A percentile compares a stretch with the other conserved stretches of the same genome.
phyloP scores from a whole-genome alignment of 2,888 invertebrate genomes.

The Agrotis segetum region DNA sequence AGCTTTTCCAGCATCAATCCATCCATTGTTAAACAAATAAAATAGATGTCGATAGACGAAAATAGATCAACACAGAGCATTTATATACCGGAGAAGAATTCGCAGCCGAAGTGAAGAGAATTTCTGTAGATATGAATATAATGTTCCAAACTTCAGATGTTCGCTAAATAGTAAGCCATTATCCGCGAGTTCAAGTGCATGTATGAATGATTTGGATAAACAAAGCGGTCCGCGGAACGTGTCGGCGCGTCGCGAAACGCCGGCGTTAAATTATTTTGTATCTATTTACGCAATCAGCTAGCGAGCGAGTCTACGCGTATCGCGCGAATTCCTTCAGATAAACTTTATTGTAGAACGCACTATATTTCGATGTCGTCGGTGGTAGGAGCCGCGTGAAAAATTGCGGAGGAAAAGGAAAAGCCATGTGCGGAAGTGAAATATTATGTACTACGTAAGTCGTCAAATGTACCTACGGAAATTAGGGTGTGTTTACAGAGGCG shows the following conservation, averaged over 20 bases:
- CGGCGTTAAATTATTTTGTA: constrained; percentile 29
- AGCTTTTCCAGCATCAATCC: constrained; percentile 23
- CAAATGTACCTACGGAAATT: not conserved
- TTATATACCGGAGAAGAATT: constrained; percentile 12
- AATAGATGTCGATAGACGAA: constrained; percentile 30
- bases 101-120: constrained; percentile 8
- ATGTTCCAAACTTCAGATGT: not conserved
- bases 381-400: not conserved
- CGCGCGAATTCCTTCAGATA: constrained; percentile 57
- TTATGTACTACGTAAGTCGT: not conserved
- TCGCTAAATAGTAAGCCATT: constrained; percentile 12
- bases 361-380: constrained; percentile 2
- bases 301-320: constrained; percentile 39
- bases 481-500: not conserved
- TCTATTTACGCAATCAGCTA: constrained; percentile 60
- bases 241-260: constrained; percentile 8
- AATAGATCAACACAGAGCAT: constrained; percentile 22
- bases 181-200: constrained; percentile 34
- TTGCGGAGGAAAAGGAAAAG: not conserved
- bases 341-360: constrained; percentile 45
- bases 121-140: not conserved
- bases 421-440: not conserved
- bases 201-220: constrained; percentile 55
- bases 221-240: constrained; percentile 18
- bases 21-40: constrained; percentile 31